These are phyloP conservation scores for Luidia sarsii DNA, from an alignment of 53 echinoderm and acorn worm species.

Conservation along the genomic window DNA sequence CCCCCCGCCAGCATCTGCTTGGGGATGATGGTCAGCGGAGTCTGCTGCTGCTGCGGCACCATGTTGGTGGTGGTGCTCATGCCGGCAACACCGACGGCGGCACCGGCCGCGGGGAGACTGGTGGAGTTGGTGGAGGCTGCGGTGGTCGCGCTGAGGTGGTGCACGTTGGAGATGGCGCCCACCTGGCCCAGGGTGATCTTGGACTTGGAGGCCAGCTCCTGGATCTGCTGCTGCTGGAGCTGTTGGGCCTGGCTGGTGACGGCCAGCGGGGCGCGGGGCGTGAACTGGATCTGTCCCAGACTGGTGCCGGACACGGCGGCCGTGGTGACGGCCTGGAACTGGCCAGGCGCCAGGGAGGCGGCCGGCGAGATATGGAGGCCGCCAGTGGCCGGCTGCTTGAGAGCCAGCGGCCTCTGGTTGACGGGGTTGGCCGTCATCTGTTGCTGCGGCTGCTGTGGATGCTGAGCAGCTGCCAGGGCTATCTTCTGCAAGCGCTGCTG, in stretches of 20 bases:
- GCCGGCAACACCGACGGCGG: neutral
- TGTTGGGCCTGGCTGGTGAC: constrained; percentile 34
- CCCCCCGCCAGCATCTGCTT: constrained; percentile 34
- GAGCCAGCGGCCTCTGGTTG: constrained; percentile 44
- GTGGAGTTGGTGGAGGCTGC: constrained; percentile 8
- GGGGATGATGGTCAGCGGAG: constrained; percentile 31
- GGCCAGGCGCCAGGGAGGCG: constrained; percentile 10
- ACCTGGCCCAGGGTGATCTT: constrained; percentile 86
- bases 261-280: constrained; percentile 5
- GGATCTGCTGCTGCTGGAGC: constrained; percentile 45
- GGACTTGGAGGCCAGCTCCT: constrained; percentile 33
- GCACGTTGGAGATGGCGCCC: constrained; percentile 81
- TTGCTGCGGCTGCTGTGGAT: constrained; percentile 35
- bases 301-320: neutral
- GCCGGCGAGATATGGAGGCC: constrained; percentile 32
- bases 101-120: neutral
- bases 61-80: neutral
- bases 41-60: constrained; percentile 11
- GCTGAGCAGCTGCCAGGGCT: constrained; percentile 53
- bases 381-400: constrained; percentile 47
- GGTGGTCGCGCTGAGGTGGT: constrained; percentile 24
- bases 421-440: constrained; percentile 41
- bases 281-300: constrained; percentile 51
- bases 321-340: constrained; percentile 25
- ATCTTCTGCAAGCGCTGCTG: constrained; percentile 49